These are phyloP conservation scores for Chlorops oryzae DNA, from an alignment of 1,140 invertebrate genomes.

Conservation along the genomic window DNA sequence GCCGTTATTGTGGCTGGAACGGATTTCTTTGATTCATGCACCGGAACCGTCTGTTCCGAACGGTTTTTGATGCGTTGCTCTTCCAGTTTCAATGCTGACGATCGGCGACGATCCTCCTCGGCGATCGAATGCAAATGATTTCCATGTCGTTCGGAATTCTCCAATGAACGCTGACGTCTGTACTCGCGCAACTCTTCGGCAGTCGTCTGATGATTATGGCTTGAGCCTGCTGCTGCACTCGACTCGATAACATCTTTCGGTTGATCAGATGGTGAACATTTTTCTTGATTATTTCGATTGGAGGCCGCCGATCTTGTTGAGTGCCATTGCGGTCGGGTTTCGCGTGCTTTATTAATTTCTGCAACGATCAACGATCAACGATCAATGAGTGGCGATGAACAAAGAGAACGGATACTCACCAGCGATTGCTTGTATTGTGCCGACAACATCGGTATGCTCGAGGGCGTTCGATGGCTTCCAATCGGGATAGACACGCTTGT, in stretches of 20 bases:
- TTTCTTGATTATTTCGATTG: not conserved
- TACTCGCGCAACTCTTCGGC: conserved; percentile 53
- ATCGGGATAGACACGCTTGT: conserved; percentile 64
- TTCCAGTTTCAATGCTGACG: conserved; percentile 44
- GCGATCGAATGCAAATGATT: conserved; percentile 51
- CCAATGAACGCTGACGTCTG: conserved; percentile 35
- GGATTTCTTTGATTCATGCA: not conserved
- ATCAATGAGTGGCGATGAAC: not conserved
- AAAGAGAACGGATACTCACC: conserved; percentile 48
- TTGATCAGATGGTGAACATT: too few relatives aligned
- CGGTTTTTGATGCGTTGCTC: conserved; percentile 49
- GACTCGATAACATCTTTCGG: too few relatives aligned
- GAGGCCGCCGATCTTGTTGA: not conserved
- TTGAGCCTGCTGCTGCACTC: too few relatives aligned
- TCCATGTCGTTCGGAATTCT: conserved; percentile 23
- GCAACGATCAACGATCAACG: not conserved
- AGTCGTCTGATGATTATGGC: conserved; percentile 57
- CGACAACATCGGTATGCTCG: conserved; percentile 75
- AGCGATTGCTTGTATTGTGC: conserved; percentile 80
- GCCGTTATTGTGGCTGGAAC: conserved; percentile 8
- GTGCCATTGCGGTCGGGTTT: conserved; percentile 7
- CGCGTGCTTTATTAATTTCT: conserved; percentile 26
- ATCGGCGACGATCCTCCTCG: conserved; percentile 53
- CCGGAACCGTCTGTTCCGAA: conserved; percentile 12
- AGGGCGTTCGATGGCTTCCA: conserved; percentile 71